Conservation (phyloP, 2,888 invertebrate species). For the Aporophyla nigra region DNA sequence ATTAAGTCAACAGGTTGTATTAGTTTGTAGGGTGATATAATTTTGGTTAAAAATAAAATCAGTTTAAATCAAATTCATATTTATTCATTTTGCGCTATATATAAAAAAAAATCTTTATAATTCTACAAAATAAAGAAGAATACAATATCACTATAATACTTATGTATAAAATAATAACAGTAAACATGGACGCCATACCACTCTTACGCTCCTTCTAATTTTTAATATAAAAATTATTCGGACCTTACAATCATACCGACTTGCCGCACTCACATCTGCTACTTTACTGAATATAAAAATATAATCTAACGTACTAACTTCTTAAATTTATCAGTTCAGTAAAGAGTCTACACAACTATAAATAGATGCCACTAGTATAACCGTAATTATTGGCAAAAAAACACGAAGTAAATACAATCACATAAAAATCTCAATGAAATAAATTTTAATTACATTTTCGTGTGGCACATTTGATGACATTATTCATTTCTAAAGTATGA, state of each 20-base stretch:
- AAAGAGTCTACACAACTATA: slow-evolving; percentile 76
- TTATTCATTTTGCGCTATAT: slow-evolving; percentile 85
- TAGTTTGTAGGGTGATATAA: too few relatives aligned
- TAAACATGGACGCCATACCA: slow-evolving; percentile 86
- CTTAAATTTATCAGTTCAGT: slow-evolving; percentile 88
- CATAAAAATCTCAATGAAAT: slow-evolving; percentile 76
- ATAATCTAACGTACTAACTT: slow-evolving; percentile 76
- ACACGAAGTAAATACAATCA: slow-evolving; percentile 72
- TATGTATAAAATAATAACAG: slow-evolving; percentile 83
- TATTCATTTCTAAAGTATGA: slow-evolving; percentile 57
- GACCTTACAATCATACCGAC: slow-evolving; percentile 78
- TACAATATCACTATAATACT: slow-evolving; percentile 89
- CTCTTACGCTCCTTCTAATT: slow-evolving; percentile 86
- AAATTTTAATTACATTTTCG: slow-evolving; percentile 62
- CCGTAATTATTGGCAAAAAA: slow-evolving; percentile 71
- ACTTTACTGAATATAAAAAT: slow-evolving; percentile 81
- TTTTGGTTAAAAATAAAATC: slow-evolving; percentile 34
- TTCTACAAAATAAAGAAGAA: slow-evolving; percentile 87
- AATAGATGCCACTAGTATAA: slow-evolving; percentile 72
- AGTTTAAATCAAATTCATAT: slow-evolving; percentile 82
- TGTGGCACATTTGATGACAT: slow-evolving; percentile 74
- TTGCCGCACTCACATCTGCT: slow-evolving; percentile 68
- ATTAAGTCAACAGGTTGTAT: too few relatives aligned
- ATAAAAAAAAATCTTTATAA: slow-evolving; percentile 87
- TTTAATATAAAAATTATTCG: slow-evolving; percentile 90